A percentile compares a stretch with the other conserved stretches of the same genome.
Conservation (phyloP, 2,797 vertebrate species). For the Eleutherodactylus coqui region DNA sequence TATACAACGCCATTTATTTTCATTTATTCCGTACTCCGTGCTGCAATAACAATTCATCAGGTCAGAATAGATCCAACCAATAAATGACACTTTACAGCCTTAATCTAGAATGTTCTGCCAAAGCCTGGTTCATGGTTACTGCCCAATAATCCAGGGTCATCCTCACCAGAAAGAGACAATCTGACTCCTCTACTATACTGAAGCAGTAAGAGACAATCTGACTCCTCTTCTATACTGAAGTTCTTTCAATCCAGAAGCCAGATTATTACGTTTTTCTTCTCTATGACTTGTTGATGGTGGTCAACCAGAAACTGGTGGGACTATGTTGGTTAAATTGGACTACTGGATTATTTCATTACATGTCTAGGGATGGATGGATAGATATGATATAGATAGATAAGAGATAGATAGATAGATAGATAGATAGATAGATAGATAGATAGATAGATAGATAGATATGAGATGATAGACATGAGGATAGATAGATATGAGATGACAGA, state of each 20-base stretch:
- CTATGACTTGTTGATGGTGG: neutral
- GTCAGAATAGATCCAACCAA: neutral
- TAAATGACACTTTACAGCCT: neutral
- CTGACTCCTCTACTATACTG: no score
- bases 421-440: constrained; percentile 3
- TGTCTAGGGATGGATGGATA: no score
- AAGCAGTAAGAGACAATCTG: neutral
- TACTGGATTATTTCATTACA: neutral
- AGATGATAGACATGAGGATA: neutral
- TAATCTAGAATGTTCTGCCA: neutral
- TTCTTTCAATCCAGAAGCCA: neutral
- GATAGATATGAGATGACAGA: neutral
- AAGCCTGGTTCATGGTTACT: neutral
- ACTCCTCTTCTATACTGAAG: neutral
- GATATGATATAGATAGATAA: neutral
- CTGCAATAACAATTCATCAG: constrained; percentile 16
- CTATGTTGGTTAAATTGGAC: no score
- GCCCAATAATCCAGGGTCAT: neutral
- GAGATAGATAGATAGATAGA: neutral
- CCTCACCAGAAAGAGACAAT: neutral
- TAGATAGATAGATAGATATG: neutral
- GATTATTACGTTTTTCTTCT: neutral
- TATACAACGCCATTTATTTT: neutral
- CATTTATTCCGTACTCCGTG: neutral
- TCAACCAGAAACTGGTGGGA: no score